phyloP scores from a whole-genome alignment of 2,797 vertebrate genomes.

The Carduelis carduelis region DNA sequence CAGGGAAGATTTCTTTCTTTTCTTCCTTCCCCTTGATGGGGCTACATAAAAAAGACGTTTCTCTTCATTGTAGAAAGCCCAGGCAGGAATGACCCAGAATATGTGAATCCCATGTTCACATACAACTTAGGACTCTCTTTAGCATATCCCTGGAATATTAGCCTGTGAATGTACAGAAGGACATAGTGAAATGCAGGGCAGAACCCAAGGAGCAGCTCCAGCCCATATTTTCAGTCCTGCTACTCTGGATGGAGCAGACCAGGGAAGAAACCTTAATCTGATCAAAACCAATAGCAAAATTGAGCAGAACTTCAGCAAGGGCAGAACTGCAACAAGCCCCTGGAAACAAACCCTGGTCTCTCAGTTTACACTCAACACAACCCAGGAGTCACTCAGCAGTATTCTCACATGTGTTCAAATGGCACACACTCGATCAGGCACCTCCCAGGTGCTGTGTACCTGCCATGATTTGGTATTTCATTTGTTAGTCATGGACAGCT shows the following conservation, averaged over 20 bases:
- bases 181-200: background rate
- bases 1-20: background rate
- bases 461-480: background rate
- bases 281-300: background rate
- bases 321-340: background rate
- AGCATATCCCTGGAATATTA: background rate
- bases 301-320: background rate
- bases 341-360: background rate
- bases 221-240: background rate
- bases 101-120: background rate
- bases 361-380: background rate
- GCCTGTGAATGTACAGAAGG: background rate
- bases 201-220: background rate
- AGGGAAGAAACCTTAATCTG: background rate
- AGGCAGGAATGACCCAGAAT: background rate
- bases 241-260: background rate
- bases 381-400: background rate
- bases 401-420: background rate
- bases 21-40: background rate
- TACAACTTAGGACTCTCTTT: background rate
- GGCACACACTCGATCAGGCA: accelerated
- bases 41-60: background rate
- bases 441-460: background rate
- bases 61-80: background rate
- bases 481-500: background rate